A percentile compares a stretch with the other conserved stretches of the same genome.
phyloP scores from a whole-genome alignment of 1,140 invertebrate species.

The Drosophila baimaii region DNA sequence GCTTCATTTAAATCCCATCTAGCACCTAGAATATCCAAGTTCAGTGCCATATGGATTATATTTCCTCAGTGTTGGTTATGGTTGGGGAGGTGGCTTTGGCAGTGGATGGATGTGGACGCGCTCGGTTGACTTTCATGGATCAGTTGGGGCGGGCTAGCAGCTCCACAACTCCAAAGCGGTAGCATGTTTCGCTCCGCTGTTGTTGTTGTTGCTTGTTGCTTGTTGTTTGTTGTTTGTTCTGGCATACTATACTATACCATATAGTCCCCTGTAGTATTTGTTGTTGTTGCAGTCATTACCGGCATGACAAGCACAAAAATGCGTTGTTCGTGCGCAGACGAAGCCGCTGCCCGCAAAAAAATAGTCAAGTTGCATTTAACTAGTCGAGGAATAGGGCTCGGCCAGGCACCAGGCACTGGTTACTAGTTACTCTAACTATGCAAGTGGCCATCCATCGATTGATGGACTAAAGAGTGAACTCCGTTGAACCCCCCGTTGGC shows the following conservation, averaged over 20 bases:
- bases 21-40: neutral
- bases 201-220: constrained; percentile 43
- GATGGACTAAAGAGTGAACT: constrained; percentile 66
- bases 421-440: constrained; percentile 49
- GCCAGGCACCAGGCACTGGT: constrained; percentile 9
- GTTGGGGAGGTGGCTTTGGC: constrained; percentile 31
- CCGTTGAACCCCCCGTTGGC: constrained; percentile 52
- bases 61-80: constrained; percentile 12
- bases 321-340: constrained; percentile 74
- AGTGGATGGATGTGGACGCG: constrained; percentile 67
- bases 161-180: constrained; percentile 69
- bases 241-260: constrained; percentile 15
- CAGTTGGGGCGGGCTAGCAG: constrained; percentile 72
- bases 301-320: constrained; percentile 84
- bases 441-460: constrained; percentile 62
- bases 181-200: constrained; percentile 57
- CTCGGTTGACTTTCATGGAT: constrained; percentile 82
- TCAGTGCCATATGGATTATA: neutral
- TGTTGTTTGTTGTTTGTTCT: constrained; percentile 47
- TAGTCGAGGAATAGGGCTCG: constrained; percentile 65
- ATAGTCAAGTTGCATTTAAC: constrained; percentile 71
- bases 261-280: constrained; percentile 22
- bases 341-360: constrained; percentile 53
- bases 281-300: constrained; percentile 75
- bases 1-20: neutral